Base-by-base conservation (phyloP, 1,140 invertebrate species). In the Neodiprion pinetum region DNA sequence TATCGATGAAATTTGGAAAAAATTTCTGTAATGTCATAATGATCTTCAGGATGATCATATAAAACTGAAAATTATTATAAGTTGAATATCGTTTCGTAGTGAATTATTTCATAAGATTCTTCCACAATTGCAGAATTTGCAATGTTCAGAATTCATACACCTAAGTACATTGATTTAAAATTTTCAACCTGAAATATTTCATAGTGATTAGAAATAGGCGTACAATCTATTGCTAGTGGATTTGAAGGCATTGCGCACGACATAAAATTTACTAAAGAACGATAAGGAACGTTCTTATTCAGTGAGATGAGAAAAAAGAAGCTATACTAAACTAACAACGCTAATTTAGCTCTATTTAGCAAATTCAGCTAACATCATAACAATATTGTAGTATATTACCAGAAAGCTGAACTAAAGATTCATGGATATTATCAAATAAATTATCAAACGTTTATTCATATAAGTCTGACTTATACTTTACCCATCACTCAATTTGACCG, bases 351-450 rank as follows among this genome's bases (percentile, higher is more conserved):
- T 69, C 40, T 69, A 69, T 47, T 23, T 69, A 69, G 67, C 40
- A 69, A 69, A 69, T 69, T 69, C 40, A 47, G 67, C 67, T 69
- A 69, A 69, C 67, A 69, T 69, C 67, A 21, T 69, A 69, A 69
- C 40, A 47, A 69, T 69, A 47, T 69, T 69, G 17, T 47, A 69
- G 10, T 69, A 69, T 69, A 47, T 47, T 61, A 69, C 67, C 40
- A 69, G 17, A 69, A 69, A 23, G 67, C 67, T 69, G 23, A 65
- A 69, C 67, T 69, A 47, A 69, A 69, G 67, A 69, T 69, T 69
- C 40, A 21, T 69, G 17, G 67, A 69, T 69, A 69, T 69, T 69
- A 69, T 69, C 40, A 69, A 69, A 69, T 69, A 69, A 69, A 69
- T 69, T 69, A 69, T 69, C 40, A 23, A 69, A 7, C 40, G 67